Conservation (phyloP, 2,797 vertebrate species). For the Valencia hispanica region DNA sequence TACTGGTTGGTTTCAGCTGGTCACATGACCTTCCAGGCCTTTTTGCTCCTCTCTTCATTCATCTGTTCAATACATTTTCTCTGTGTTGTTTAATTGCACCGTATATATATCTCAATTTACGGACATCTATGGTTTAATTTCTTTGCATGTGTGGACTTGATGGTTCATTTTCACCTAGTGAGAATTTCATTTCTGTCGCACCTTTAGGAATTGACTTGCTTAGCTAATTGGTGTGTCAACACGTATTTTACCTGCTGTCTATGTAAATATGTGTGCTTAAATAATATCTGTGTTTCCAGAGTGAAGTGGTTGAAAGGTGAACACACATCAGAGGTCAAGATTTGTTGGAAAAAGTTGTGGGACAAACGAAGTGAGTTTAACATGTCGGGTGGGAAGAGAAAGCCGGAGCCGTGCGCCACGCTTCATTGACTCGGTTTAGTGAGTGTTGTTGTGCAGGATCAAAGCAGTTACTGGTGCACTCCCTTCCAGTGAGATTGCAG, state of each 20-base stretch:
- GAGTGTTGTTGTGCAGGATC: conserved; percentile 58
- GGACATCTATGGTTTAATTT: too few species aligned
- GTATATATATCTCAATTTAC: too few species aligned
- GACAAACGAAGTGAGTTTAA: conserved; percentile 6
- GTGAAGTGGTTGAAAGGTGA: conserved; percentile 12
- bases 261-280: not conserved
- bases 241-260: not conserved
- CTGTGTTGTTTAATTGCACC: too few species aligned
- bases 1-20: too few species aligned
- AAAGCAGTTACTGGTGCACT: conserved; percentile 51
- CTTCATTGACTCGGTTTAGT: conserved; percentile 33
- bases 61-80: too few species aligned
- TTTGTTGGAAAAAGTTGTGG: not conserved
- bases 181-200: not conserved
- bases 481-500: conserved; percentile 54
- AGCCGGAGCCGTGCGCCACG: conserved; percentile 22
- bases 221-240: too few species aligned
- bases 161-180: not conserved
- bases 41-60: too few species aligned
- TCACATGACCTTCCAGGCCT: too few species aligned
- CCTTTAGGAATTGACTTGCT: not conserved
- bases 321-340: conserved; percentile 11
- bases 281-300: not conserved
- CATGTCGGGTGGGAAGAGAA: not conserved
- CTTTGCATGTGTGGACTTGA: not conserved